Evolutionary conservation across 2,888 invertebrate genomes (phyloP), one percentile per base, ranked within the genome.

Genomic region (Seladonia tumulorum): DNA sequence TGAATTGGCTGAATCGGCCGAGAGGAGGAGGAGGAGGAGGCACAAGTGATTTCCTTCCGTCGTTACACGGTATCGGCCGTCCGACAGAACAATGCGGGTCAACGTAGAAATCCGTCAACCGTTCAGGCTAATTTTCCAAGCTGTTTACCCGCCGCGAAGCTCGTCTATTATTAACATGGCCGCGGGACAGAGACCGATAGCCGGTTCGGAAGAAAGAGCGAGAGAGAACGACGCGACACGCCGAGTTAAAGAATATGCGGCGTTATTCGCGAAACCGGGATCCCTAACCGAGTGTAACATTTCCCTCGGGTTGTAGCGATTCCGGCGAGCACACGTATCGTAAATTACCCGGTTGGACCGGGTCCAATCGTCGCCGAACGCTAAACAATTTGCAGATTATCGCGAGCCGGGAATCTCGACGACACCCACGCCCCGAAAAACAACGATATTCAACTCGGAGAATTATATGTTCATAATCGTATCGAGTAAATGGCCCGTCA

Each of bases 331-430:
- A 18, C 29, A 8, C 47, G 53, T 22, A n/a, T n/a, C 79, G 77
- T 85, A 81, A 81, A 86, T 86, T 66, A 81, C 76, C 76, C 75
- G 47, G 81, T 86, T 86, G 86, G 86, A 86, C 53, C 47, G 42
- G 39, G 78, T 85, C 85, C 85, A 86, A 84, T 84, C 71, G 85
- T 84, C 75, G 78, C 45, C 49, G 18, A 63, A 63, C 63, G 81
- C 75, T 47, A 72, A 81, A 75, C 77, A 68, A 85, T 86, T 84
- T 72, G 73, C 78, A 75, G 78, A 78, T 81, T 75, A 76, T 75
- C 78, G 18, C 53, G 53, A 35, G 35, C 16, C 71, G 45, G 18
- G 29, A 29, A 22, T 29, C 72, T 8, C 42, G 72, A 35, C 29
- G 29, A 63, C 63, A 29, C 60, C 60, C 60, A 63, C 47, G 18